These are phyloP conservation scores for Agapornis canus DNA, from an alignment of 2,797 vertebrate species.

Conservation along the genomic window DNA sequence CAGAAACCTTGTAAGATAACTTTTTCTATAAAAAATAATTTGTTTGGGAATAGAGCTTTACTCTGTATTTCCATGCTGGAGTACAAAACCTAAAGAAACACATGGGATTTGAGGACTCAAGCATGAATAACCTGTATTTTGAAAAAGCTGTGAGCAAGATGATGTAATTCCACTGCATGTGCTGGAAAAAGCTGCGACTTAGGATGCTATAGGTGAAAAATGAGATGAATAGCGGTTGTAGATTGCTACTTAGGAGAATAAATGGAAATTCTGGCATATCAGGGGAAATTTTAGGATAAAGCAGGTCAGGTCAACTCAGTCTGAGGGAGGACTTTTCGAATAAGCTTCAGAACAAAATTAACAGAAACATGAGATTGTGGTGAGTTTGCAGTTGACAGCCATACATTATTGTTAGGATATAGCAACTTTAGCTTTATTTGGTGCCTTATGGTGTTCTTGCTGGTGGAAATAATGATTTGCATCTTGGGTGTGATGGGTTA, in stretches of 20 bases:
- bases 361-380: neutral
- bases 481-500: neutral
- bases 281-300: neutral
- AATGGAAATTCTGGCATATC: neutral
- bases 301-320: neutral
- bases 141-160: neutral
- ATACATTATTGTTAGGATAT: neutral
- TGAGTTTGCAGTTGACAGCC: neutral
- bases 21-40: neutral
- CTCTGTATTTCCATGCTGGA: neutral
- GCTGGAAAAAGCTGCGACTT: neutral
- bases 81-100: neutral
- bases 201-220: neutral
- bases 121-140: neutral
- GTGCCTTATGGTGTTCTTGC: neutral
- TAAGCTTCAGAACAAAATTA: neutral
- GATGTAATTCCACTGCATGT: neutral
- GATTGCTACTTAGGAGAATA: neutral
- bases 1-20: neutral
- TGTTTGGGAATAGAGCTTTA: neutral
- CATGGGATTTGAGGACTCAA: neutral
- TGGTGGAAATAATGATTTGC: neutral
- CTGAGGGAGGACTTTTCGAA: neutral
- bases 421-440: neutral
- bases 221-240: neutral